Conservation (phyloP, 35 echinoderm and acorn worm species). For the Ophioderma brevispina region DNA sequence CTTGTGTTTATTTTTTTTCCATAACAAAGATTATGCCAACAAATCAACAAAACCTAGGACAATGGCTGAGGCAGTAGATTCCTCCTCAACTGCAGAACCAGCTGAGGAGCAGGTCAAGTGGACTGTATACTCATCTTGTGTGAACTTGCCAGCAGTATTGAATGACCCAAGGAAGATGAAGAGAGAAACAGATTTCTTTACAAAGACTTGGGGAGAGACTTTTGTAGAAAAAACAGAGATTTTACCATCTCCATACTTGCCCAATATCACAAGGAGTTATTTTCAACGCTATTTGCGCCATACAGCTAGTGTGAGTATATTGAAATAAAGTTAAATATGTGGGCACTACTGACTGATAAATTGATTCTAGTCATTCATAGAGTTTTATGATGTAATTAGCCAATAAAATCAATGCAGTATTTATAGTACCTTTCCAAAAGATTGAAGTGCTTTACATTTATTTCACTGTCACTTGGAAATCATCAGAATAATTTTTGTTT, state of each 20-base stretch:
- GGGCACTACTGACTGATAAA: too few species aligned
- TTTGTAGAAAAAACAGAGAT: slow-evolving; percentile 86
- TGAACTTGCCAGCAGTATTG: slow-evolving; percentile 92
- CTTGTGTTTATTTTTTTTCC: slow-evolving; percentile 7
- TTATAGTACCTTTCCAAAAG: too few species aligned
- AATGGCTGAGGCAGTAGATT: slow-evolving; percentile 16
- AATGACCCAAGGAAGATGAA: slow-evolving; percentile 93
- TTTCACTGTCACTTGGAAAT: too few species aligned
- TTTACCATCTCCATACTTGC: slow-evolving; percentile 80
- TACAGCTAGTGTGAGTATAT: slow-evolving; percentile 80
- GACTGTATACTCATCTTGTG: slow-evolving; percentile 84
- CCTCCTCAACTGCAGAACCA: slow-evolving; percentile 2
- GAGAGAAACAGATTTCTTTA: slow-evolving; percentile 95
- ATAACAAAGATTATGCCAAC: slow-evolving; percentile 23
- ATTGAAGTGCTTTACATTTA: too few species aligned
- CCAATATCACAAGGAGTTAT: slow-evolving; percentile 78
- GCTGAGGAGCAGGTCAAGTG: slow-evolving; percentile 76
- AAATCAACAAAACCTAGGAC: neutral
- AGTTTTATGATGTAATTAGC: too few species aligned
- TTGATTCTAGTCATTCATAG: too few species aligned
- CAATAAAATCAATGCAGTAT: too few species aligned
- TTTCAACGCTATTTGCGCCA: slow-evolving; percentile 88
- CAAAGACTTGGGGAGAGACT: slow-evolving; percentile 94
- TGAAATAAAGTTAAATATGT: too few species aligned
- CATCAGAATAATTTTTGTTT: too few species aligned